Evolutionary conservation across 2,113 vertebrate species (phyloP).

Genomic region (Campylomormyrus numenius): DNA sequence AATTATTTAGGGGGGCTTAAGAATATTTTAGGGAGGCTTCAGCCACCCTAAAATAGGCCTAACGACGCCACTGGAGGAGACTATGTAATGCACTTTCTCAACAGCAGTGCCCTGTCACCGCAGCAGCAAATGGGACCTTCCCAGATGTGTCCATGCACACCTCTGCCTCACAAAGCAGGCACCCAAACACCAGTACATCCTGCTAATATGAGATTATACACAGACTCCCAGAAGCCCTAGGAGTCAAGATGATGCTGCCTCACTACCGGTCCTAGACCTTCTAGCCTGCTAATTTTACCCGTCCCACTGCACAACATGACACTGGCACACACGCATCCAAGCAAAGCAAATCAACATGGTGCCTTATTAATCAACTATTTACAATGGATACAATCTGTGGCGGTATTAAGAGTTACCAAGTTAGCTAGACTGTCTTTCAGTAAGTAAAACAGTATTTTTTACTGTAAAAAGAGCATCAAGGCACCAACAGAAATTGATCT

Average conservation of each 20-base stretch:
- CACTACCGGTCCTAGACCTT: neutral
- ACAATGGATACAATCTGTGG: neutral
- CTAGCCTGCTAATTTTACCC: neutral
- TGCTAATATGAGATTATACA: neutral
- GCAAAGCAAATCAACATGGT: neutral
- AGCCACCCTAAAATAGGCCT: too few relatives aligned
- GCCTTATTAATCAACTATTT: neutral
- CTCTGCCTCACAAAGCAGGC: neutral
- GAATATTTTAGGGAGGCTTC: too few relatives aligned
- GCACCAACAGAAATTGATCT: neutral
- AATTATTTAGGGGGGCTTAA: too few relatives aligned
- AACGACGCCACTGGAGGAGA: neutral
- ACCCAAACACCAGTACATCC: neutral
- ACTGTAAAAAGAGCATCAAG: neutral
- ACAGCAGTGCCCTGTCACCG: neutral
- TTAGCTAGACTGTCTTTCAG: neutral
- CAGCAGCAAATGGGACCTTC: neutral
- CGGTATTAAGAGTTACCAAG: neutral
- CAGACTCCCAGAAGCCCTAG: neutral
- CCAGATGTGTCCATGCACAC: neutral
- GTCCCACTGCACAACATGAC: neutral
- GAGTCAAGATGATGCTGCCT: neutral
- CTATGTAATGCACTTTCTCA: neutral
- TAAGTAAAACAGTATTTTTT: neutral
- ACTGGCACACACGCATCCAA: neutral